Base-by-base conservation (phyloP, 1,140 invertebrate species). In the Euwallacea similis region DNA sequence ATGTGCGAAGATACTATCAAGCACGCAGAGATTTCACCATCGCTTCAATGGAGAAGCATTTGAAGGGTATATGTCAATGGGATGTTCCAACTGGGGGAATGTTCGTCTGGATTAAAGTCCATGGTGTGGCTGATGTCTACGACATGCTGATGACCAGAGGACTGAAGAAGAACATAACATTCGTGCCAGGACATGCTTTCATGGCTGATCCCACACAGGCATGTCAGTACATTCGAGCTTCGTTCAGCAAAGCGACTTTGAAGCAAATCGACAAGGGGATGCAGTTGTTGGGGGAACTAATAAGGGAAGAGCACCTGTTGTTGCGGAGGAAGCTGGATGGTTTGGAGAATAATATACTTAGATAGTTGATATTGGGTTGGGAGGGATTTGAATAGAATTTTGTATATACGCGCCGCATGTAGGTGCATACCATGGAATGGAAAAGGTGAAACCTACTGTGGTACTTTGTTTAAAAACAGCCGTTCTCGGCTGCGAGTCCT, bases 91-190 rank as follows among this genome's bases (percentile, higher is more conserved):
- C 80, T 0, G 91, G 88, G 11, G 92, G 92, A 1, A 89, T 94
- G 84, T 93, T 93, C 81, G 82, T 93, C 9, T 94, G 92, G 92
- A 84, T 93, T 9, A 87, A 88, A 78, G 84, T 92, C 1, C 83
- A 81, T 8, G 88, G 85, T 7, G 82, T 93, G 0, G 79, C 85
- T 0, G 90, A 93, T 76, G 89, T 90, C 3, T 89, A 88, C 80
- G 86, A 89, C 69, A 88, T 94, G 87, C 86, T 93, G 2, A 86
- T 88, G 83, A 83, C 88, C 64, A 79, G 86, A 72, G 89, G 87
- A 9, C 75, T 85, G 15, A 79, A 85, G 68, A 83, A 83, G 21
- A 86, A 88, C 9, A 85, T 92, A 0, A 86, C 89, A 72, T 83
- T 92, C 65, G 85, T 90, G 0, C 91, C 91, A 1, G 91, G 91